These are phyloP conservation scores for Heterodera schachtii DNA, from an alignment of 1,140 invertebrate species.

Conservation along the genomic window DNA sequence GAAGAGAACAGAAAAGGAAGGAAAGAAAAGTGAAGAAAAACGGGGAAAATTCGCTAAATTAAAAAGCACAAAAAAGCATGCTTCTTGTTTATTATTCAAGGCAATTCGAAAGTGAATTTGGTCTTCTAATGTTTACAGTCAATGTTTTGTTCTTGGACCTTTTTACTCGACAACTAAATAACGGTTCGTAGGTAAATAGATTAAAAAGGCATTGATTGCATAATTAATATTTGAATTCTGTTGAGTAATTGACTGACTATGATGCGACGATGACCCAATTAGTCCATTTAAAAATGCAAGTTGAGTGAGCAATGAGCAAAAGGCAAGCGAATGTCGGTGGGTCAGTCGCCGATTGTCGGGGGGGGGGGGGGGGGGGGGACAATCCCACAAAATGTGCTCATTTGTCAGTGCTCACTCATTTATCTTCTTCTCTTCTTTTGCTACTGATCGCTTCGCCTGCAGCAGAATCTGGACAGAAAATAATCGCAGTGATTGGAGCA, in stretches of 20 bases:
- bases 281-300: background rate
- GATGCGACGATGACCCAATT: background rate
- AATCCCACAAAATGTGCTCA: no score
- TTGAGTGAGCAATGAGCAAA: background rate
- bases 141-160: no score
- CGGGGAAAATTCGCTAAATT: no score
- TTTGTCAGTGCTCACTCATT: no score
- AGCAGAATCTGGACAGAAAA: background rate
- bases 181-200: background rate
- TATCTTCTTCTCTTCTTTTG: background rate
- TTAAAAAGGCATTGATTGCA: background rate
- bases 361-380: no score
- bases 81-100: no score
- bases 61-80: no score
- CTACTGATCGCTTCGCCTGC: background rate
- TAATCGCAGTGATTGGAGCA: background rate
- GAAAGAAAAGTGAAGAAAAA: background rate
- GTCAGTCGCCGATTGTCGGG: background rate
- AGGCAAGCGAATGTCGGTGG: background rate
- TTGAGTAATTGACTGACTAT: no score
- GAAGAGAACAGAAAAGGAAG: background rate
- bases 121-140: no score
- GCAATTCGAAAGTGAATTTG: no score
- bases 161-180: no score
- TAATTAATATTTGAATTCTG: background rate